Evolutionary conservation across 2,888 invertebrate genomes (phyloP).

Genomic region (Hartigia nigra): DNA sequence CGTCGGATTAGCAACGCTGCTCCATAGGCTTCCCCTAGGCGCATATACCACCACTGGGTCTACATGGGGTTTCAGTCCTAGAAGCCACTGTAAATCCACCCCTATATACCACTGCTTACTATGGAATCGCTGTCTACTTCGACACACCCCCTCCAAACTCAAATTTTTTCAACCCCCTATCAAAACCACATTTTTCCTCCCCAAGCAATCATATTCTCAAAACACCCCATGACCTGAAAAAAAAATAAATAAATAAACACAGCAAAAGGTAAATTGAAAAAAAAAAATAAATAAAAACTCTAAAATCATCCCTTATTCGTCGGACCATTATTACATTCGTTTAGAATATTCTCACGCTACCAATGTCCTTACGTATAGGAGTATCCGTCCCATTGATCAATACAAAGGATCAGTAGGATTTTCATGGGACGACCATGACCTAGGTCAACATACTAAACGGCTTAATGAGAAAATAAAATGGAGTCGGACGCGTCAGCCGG

Average conservation of each 20-base stretch:
- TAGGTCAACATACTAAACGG: slow-evolving; percentile 19
- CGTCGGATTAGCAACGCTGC: slow-evolving; percentile 59
- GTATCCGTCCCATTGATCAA: not conserved
- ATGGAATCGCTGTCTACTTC: not conserved
- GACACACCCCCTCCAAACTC: not conserved
- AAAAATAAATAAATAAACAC: too few relatives aligned
- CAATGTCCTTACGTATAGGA: not conserved
- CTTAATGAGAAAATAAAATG: slow-evolving; percentile 44
- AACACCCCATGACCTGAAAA: too few relatives aligned
- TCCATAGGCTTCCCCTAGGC: slow-evolving; percentile 1
- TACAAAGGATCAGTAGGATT: not conserved
- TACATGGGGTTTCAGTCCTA: not conserved
- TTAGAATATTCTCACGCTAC: not conserved
- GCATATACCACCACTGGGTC: not conserved
- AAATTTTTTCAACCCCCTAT: not conserved
- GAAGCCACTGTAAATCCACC: not conserved
- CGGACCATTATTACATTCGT: too few relatives aligned
- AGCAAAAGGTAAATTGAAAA: too few relatives aligned
- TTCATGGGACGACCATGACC: not conserved
- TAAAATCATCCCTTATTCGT: too few relatives aligned
- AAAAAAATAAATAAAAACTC: too few relatives aligned
- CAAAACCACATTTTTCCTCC: not conserved
- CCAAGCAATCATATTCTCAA: not conserved
- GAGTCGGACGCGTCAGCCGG: slow-evolving; percentile 14
- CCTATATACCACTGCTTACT: not conserved